phyloP scores from a whole-genome alignment of 2,797 vertebrate genomes.

The Acipenser ruthenus region DNA sequence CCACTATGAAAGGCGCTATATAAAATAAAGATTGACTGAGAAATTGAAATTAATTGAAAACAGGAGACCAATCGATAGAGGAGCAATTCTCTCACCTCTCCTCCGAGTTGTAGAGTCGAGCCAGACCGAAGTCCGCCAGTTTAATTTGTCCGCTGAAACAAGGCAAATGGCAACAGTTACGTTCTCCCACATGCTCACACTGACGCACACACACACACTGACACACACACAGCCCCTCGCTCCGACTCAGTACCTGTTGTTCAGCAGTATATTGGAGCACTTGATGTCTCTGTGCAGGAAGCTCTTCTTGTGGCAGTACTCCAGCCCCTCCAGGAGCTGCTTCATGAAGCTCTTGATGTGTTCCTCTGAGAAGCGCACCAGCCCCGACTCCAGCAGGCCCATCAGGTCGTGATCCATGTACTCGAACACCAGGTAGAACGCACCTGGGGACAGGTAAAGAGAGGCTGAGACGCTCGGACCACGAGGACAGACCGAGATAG shows the following conservation, averaged over 20 bases:
- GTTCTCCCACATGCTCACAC: too few species aligned
- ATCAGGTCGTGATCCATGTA: conserved; percentile 99
- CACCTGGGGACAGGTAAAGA: conserved; percentile 55
- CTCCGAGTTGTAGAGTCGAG: conserved; percentile 94
- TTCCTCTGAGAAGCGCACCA: conserved; percentile 96
- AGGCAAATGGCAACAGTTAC: neutral
- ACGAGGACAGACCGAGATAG: too few species aligned
- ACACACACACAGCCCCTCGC: too few species aligned
- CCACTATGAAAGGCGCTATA: too few species aligned
- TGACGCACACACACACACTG: too few species aligned
- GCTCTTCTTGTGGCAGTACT: conserved; percentile 98
- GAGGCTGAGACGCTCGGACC: neutral
- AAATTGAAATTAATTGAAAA: too few species aligned
- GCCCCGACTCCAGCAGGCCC: conserved; percentile 94
- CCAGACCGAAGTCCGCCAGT: conserved; percentile 93
- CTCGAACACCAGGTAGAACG: conserved; percentile 98
- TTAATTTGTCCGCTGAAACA: conserved; percentile 88
- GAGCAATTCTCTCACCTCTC: conserved; percentile 71
- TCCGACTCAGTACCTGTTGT: conserved; percentile 74
- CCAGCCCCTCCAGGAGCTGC: conserved; percentile 96
- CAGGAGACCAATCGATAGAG: too few species aligned
- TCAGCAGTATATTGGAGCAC: conserved; percentile 95
- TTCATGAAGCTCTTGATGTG: conserved; percentile 97
- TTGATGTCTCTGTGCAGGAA: conserved; percentile 97
- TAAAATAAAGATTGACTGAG: too few species aligned